phyloP scores from a whole-genome alignment of 2,797 vertebrate genomes.

The Leptatherina wallacei region DNA sequence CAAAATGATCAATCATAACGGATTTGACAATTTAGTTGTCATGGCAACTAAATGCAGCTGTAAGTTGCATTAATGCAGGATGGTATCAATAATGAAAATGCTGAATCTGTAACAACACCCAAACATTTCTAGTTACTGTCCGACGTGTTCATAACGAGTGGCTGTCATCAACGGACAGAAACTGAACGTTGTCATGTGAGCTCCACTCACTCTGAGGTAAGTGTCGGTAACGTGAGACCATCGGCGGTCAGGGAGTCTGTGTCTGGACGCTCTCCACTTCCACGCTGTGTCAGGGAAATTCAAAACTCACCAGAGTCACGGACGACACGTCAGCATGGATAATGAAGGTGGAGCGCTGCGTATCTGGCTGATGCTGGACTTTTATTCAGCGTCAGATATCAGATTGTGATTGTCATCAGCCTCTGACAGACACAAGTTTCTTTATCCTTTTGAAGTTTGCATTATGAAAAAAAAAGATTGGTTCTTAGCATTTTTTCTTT shows the following conservation, averaged over 20 bases:
- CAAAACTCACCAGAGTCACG: conserved; percentile 42
- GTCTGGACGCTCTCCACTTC: conserved; percentile 26
- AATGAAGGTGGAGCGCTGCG: neutral
- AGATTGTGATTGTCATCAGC: neutral
- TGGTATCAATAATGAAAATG: no score
- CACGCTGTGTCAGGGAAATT: conserved; percentile 70
- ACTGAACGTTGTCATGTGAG: neutral
- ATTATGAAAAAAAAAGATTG: neutral
- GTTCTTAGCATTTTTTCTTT: neutral
- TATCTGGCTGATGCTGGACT: conserved; percentile 7
- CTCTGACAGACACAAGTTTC: no score
- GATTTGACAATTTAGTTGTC: no score
- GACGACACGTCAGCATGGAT: conserved; percentile 13
- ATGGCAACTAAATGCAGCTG: no score
- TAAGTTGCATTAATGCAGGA: no score
- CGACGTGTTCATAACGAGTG: neutral
- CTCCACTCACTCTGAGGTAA: neutral
- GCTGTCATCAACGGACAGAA: neutral
- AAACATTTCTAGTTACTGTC: neutral
- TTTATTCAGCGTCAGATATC: conserved; percentile 13
- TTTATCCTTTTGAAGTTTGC: no score
- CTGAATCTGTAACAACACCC: neutral
- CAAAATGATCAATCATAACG: no score
- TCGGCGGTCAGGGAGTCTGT: conserved; percentile 30
- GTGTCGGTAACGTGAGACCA: conserved; percentile 50